Evolutionary conservation across 2,113 vertebrate species (phyloP).

Genomic region (Sciurus niger): DNA sequence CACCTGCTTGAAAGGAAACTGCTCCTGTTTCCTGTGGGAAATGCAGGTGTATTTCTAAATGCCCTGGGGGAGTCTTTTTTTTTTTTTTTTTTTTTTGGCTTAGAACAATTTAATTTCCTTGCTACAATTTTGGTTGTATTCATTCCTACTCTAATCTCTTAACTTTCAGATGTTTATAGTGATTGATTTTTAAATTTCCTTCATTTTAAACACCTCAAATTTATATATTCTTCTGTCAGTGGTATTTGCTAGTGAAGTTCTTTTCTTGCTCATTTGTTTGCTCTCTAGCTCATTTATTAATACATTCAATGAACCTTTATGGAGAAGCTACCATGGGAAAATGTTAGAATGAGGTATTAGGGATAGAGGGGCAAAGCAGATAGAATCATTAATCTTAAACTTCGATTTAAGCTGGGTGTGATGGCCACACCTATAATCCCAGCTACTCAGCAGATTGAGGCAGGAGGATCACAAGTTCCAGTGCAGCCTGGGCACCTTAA

Average conservation of each 20-base stretch:
- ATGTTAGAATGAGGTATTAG: neutral
- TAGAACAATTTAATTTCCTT: slow-evolving; percentile 34
- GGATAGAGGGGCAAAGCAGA: neutral
- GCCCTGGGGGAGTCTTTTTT: neutral
- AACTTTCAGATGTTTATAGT: neutral
- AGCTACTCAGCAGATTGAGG: too few relatives aligned
- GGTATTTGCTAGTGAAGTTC: neutral
- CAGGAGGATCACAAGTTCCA: too few relatives aligned
- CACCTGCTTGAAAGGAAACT: neutral
- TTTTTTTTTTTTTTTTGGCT: neutral
- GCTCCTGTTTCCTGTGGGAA: neutral
- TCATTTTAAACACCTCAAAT: slow-evolving; percentile 58
- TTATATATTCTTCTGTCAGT: neutral
- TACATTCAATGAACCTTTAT: neutral
- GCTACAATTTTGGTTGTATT: neutral
- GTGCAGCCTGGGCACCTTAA: too few relatives aligned
- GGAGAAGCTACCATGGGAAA: neutral
- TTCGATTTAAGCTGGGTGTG: neutral
- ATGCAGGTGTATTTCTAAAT: neutral
- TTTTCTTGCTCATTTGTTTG: neutral
- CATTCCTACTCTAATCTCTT: neutral
- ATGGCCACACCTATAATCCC: too few relatives aligned
- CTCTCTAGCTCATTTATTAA: neutral
- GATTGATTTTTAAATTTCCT: slow-evolving; percentile 9
- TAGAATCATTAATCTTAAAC: neutral